Evolutionary conservation across 2,797 vertebrate species (phyloP).

Genomic region (Sebastes goodei): DNA sequence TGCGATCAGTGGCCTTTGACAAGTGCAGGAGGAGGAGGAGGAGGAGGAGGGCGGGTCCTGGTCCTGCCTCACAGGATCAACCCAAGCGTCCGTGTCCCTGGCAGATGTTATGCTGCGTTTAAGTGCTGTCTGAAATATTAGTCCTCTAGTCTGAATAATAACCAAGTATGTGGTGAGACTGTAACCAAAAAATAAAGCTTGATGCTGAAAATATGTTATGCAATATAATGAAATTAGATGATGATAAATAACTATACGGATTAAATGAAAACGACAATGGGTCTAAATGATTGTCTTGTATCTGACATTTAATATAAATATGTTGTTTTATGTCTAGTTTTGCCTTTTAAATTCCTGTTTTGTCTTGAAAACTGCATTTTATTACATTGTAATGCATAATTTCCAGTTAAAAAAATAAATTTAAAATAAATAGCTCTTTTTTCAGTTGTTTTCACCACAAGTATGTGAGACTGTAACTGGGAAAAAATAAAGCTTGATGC

Average conservation of each 20-base stretch:
- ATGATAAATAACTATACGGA: too few relatives aligned
- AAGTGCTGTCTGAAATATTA: constrained; percentile 26
- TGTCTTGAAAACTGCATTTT: too few relatives aligned
- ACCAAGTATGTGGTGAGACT: not conserved
- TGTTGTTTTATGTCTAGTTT: not conserved
- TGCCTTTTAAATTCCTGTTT: not conserved
- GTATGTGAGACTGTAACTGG: not conserved
- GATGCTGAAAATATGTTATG: too few relatives aligned
- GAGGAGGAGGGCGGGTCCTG: constrained; percentile 36
- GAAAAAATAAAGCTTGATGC: too few relatives aligned
- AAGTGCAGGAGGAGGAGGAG: constrained; percentile 70
- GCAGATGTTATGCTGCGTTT: constrained; percentile 64
- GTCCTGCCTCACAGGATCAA: constrained; percentile 55
- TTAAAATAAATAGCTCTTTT: too few relatives aligned
- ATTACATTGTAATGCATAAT: too few relatives aligned
- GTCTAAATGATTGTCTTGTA: not conserved
- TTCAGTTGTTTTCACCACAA: too few relatives aligned
- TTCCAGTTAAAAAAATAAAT: too few relatives aligned
- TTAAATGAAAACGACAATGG: too few relatives aligned
- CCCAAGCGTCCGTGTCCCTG: constrained; percentile 45
- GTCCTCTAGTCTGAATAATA: fast-evolving
- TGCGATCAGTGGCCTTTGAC: constrained; percentile 67
- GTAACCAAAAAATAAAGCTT: not conserved
- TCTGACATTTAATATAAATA: too few relatives aligned
- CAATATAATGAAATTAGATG: too few relatives aligned